Percentiles rank a stretch among this genome's conserved stretches.
These are phyloP conservation scores for Alloscopus bannaensis DNA, from an alignment of 2,888 invertebrate genomes.

Conservation along the genomic window DNA sequence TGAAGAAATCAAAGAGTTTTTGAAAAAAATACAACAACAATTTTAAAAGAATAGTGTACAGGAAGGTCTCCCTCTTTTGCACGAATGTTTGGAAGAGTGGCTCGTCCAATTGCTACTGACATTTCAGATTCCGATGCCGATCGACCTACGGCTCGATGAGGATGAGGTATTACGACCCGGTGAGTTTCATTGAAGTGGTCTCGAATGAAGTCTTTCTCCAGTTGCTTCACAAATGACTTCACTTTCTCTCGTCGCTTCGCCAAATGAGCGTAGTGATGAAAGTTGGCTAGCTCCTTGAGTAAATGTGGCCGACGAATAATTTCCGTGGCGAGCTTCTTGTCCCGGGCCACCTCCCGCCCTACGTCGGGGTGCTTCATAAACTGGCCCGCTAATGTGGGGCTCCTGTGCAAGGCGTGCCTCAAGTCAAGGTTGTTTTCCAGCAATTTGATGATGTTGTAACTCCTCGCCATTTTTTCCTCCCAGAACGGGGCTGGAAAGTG, in stretches of 20 bases:
- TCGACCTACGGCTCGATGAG: neutral
- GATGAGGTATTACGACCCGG: constrained; percentile 15
- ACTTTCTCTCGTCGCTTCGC: constrained; percentile 31
- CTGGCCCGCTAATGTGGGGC: constrained; percentile 32
- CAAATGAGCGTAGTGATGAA: constrained; percentile 32
- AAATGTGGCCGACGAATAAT: constrained; percentile 46
- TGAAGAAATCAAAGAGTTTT: neutral
- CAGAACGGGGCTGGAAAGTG: constrained; percentile 42
- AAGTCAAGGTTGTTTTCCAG: constrained; percentile 32
- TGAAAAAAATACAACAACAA: neutral
- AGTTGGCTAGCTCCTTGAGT: constrained; percentile 46
- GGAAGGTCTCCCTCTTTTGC: neutral
- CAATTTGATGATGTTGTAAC: constrained; percentile 12
- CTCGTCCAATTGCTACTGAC: constrained; percentile 30
- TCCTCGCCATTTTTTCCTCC: constrained; percentile 45
- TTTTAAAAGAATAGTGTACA: neutral
- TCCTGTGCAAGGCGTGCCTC: constrained; percentile 25
- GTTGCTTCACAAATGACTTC: constrained; percentile 17
- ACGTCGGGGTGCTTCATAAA: constrained; percentile 57
- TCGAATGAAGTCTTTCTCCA: constrained; percentile 28
- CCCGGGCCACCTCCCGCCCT: constrained; percentile 38
- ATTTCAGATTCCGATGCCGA: constrained; percentile 17
- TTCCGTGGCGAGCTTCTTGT: constrained; percentile 45
- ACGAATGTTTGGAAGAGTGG: constrained; percentile 31
- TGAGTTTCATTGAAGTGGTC: constrained; percentile 21